Evolutionary conservation across 2,113 vertebrate species (phyloP).

Genomic region (Saccopteryx leptura): DNA sequence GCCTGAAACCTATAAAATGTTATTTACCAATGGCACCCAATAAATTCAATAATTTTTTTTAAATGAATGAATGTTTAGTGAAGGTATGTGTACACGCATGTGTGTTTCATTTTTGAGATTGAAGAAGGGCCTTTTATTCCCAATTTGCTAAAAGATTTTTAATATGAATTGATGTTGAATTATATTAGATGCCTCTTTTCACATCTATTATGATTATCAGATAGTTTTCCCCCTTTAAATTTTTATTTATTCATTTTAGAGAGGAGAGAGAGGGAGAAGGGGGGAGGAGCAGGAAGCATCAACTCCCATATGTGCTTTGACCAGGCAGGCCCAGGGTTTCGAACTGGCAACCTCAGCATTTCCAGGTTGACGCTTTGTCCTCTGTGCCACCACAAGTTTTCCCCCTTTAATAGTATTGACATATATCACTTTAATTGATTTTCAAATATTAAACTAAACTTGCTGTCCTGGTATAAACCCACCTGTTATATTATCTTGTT

Average conservation of each 20-base stretch:
- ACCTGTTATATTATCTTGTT: slow-evolving; percentile 44
- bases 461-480: slow-evolving; percentile 15
- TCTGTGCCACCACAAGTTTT: not conserved
- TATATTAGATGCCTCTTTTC: slow-evolving; percentile 53
- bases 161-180: slow-evolving; percentile 44
- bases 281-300: too few species aligned
- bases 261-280: too few species aligned
- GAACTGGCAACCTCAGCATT: too few species aligned
- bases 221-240: slow-evolving; percentile 57
- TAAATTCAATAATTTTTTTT: not conserved
- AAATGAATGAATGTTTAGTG: not conserved
- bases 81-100: not conserved
- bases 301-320: too few species aligned
- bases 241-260: too few species aligned
- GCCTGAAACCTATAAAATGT: not conserved
- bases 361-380: too few species aligned
- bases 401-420: slow-evolving; percentile 52
- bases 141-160: slow-evolving; percentile 47
- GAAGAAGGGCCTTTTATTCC: slow-evolving; percentile 12
- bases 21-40: not conserved
- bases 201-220: slow-evolving; percentile 60
- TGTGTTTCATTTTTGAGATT: slow-evolving; percentile 45
- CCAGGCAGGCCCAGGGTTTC: too few species aligned
- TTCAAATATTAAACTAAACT: slow-evolving; percentile 59
- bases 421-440: slow-evolving; percentile 71